These are phyloP conservation scores for Meles meles DNA, from an alignment of 2,113 vertebrate species.

Conservation along the genomic window DNA sequence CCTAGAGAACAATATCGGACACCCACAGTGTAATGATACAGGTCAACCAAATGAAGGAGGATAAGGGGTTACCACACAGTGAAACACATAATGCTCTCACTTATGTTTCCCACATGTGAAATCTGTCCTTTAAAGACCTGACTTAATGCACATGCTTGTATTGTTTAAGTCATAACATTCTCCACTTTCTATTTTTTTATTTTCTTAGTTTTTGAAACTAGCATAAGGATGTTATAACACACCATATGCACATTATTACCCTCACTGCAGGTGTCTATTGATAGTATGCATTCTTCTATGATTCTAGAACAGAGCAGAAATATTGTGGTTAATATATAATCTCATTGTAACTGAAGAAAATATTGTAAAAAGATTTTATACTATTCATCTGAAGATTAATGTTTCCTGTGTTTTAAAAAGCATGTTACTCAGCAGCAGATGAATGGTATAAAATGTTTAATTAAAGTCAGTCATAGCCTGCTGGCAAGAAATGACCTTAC, in stretches of 20 bases:
- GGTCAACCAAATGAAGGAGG: not conserved
- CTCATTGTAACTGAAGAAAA: constrained; percentile 71
- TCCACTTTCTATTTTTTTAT: not conserved
- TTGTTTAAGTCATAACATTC: constrained; percentile 58
- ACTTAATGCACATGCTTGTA: constrained; percentile 9
- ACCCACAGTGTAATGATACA: not conserved
- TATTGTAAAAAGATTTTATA: constrained; percentile 73
- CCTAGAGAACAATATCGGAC: not conserved
- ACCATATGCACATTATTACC: constrained; percentile 53
- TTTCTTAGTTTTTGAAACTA: constrained; percentile 51
- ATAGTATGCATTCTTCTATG: constrained; percentile 55
- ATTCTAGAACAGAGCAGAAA: not conserved
- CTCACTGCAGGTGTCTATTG: constrained; percentile 62
- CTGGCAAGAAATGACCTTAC: constrained; percentile 79
- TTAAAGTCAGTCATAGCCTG: constrained; percentile 76
- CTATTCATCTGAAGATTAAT: constrained; percentile 77
- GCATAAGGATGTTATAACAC: constrained; percentile 48
- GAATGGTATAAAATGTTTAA: constrained; percentile 78
- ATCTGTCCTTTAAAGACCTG: constrained; percentile 27
- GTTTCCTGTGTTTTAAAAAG: constrained; percentile 79
- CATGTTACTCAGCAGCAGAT: constrained; percentile 69
- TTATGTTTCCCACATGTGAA: constrained; percentile 56
- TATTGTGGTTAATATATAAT: constrained; percentile 73
- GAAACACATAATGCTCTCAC: not conserved
- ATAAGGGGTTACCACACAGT: not conserved